A percentile compares a stretch with the other conserved stretches of the same genome.
These are phyloP conservation scores for Peromyscus aztecus DNA, from an alignment of 2,797 vertebrate genomes.

Conservation along the genomic window DNA sequence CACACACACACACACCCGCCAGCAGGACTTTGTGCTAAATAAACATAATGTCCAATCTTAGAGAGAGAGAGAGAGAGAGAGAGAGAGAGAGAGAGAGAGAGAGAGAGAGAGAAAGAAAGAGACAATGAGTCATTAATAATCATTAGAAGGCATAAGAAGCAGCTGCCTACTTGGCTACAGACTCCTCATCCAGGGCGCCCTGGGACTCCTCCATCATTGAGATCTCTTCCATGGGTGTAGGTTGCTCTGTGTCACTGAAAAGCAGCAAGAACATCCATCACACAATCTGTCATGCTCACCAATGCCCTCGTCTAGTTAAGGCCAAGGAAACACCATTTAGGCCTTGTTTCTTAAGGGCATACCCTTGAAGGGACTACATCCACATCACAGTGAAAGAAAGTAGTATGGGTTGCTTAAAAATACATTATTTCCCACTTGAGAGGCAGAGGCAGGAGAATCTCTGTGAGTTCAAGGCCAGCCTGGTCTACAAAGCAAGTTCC, in stretches of 20 bases:
- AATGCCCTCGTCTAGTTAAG: neutral
- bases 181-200: conserved; percentile 82
- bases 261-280: conserved; percentile 71
- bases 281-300: neutral
- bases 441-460: neutral
- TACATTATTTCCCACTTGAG: neutral
- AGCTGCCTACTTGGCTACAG: conserved; percentile 89
- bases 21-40: neutral
- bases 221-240: conserved; percentile 82
- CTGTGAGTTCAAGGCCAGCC: too few species aligned
- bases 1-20: too few species aligned
- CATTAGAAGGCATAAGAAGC: neutral
- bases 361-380: neutral
- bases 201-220: conserved; percentile 86
- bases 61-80: too few species aligned
- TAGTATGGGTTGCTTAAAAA: neutral
- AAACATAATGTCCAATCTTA: neutral
- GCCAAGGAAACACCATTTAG: neutral
- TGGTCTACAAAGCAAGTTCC: neutral
- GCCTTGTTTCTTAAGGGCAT: neutral
- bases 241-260: conserved; percentile 89
- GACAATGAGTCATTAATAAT: neutral
- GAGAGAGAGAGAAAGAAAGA: too few species aligned
- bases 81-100: too few species aligned
- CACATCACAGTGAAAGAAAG: conserved; percentile 8